Base-by-base conservation (phyloP, 2,888 invertebrate genomes). In the Romanomermis culicivorax region DNA sequence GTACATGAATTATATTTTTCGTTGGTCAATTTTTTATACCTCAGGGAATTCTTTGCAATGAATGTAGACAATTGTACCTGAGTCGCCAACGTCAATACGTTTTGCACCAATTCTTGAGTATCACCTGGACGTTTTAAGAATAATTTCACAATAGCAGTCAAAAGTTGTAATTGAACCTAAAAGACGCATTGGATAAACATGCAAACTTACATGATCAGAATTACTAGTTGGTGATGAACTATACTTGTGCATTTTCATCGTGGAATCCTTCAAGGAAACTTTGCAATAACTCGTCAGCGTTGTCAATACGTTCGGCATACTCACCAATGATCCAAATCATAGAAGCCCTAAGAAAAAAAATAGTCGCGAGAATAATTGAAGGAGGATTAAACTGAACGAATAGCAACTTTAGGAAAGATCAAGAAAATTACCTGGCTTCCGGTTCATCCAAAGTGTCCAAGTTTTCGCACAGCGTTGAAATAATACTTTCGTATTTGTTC, bases 401-500 rank as follows among this genome's bases (percentile, higher is more conserved):
- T 24, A n/a, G 11, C 24, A 7, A 47, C 7, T 47, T 47, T 20
- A 14, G 42, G n/a, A 11, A 42, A 11, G 11, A 11, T 14, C n/a
- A 42, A 42, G 11, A 14, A 48, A 7, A 42, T 36, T 53, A 59
- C 68, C 67, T 77, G 0, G 95, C 97, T 70, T 99, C 97, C 0
- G 97, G 97, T 68, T 97, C 97, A 70, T 99, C 97, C 58, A 97
- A 71, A 0, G 97, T 97, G 68, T 97, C 97, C 61, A 97, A 73
- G 74, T 99, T 97, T 74, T 97, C 97, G 71, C 97, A 97, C 3
- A 97, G 76, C 0, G 95, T 97, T 58, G 93, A 91, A 69, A 97
- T 97, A 68, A 97, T 97, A 71, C 91, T 93, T 74, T 99, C 97
- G 69, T 97, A 97, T 71, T 97, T 93, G 73, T 97, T 97, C 11